Conservation (phyloP, 2,888 invertebrate species). For the Xestia xanthographa region DNA sequence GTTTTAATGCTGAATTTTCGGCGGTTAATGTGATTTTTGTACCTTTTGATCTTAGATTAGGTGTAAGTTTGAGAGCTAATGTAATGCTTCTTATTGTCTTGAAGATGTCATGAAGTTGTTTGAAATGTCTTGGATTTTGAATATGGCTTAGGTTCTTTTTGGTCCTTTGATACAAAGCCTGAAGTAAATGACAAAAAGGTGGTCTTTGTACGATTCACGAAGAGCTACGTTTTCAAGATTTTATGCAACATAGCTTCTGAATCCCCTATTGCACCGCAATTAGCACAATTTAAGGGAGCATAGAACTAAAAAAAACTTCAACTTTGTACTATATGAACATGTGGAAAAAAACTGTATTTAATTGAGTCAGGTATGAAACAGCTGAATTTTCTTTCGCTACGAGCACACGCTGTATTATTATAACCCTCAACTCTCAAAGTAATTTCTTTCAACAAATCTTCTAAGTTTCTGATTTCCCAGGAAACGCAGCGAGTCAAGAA, state of each 20-base stretch:
- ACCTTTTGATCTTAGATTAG: conserved; percentile 12
- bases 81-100: neutral
- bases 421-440: neutral
- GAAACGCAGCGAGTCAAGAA: conserved; percentile 3
- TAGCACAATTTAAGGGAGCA: no score
- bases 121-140: neutral
- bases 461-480: neutral
- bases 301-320: no score
- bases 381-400: neutral
- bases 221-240: no score
- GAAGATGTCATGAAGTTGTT: no score
- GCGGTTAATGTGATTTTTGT: conserved; percentile 21
- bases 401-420: neutral
- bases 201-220: no score
- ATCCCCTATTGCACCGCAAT: no score
- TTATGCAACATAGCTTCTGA: no score
- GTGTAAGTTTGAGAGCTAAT: neutral
- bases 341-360: neutral
- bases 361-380: neutral
- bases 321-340: no score
- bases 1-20: conserved; percentile 41
- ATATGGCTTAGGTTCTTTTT: neutral
- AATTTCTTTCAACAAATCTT: neutral
- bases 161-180: neutral
- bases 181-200: neutral